A percentile compares a stretch with the other conserved stretches of the same genome.
These are phyloP conservation scores for Pimephales promelas DNA, from an alignment of 2,113 vertebrate species.

Conservation along the genomic window DNA sequence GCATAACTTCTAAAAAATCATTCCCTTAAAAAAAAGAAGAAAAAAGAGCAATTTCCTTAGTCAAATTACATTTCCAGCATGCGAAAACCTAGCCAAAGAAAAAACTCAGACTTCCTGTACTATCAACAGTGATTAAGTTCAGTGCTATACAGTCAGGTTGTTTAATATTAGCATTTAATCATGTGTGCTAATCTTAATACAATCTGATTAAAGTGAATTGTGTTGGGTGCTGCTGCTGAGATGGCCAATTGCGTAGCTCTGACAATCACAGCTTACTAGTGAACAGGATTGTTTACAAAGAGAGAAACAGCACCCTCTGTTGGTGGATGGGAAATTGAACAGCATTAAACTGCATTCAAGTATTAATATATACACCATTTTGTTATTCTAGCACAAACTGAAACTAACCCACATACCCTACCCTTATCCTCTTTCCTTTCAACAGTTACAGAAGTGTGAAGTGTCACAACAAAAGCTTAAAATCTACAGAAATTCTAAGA, in stretches of 20 bases:
- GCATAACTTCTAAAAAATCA: not conserved
- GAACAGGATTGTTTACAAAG: not conserved
- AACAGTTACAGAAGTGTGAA: constrained; percentile 7
- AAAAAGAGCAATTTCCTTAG: constrained; percentile 6
- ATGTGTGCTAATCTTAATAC: constrained; percentile 24
- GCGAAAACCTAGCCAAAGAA: not conserved
- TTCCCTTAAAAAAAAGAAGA: not conserved
- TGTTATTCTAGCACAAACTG: not conserved
- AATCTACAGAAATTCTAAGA: not conserved
- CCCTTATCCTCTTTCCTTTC: not conserved
- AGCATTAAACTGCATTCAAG: not conserved
- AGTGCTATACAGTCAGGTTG: not conserved
- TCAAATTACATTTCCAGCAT: constrained; percentile 12
- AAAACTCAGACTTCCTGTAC: not conserved
- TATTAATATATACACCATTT: too few species aligned
- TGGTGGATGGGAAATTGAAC: not conserved
- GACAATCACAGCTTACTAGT: not conserved
- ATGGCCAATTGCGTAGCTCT: not conserved
- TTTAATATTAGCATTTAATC: constrained; percentile 11
- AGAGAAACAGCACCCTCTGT: constrained; percentile 35
- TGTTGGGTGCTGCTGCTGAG: not conserved
- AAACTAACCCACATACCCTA: not conserved
- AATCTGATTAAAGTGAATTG: constrained; percentile 33
- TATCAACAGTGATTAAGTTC: not conserved
- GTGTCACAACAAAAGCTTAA: not conserved